Conservation (phyloP, 2,888 invertebrate genomes). For the Caenorhabditis zanzibari region DNA sequence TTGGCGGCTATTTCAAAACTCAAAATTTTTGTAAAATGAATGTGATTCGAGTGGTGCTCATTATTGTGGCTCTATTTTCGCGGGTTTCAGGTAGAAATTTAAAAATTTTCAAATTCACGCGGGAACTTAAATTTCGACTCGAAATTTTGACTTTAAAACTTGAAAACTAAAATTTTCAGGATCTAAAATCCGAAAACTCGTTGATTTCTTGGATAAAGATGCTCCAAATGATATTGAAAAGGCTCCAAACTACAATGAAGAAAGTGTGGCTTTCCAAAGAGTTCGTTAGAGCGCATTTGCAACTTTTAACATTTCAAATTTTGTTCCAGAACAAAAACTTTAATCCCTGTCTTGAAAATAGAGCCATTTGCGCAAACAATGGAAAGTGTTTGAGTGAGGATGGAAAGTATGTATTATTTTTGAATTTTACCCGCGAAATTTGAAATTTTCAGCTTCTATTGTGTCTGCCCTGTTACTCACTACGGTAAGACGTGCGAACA, state of each 20-base stretch:
- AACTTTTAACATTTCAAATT: not conserved
- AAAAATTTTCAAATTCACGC: not conserved
- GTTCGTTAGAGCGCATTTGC: conserved; percentile 20
- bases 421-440: not conserved
- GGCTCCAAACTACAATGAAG: conserved; percentile 59
- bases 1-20: not conserved
- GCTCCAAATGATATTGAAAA: conserved; percentile 46
- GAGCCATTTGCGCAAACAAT: conserved; percentile 63
- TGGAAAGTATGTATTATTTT: conserved; percentile 58
- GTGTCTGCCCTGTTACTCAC: conserved; percentile 67
- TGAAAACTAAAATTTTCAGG: conserved; percentile 11
- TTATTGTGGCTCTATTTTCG: not conserved
- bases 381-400: conserved; percentile 61
- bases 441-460: conserved; percentile 64
- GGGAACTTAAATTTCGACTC: not conserved
- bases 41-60: conserved; percentile 23
- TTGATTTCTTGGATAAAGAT: conserved; percentile 61
- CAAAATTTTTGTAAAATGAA: conserved; percentile 38
- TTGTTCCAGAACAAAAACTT: conserved; percentile 62
- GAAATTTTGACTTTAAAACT: too few relatives aligned
- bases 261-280: conserved; percentile 45
- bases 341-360: conserved; percentile 67
- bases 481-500: conserved; percentile 72
- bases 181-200: conserved; percentile 51
- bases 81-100: conserved; percentile 1